Percentiles rank a stretch among this genome's conserved stretches.
Conservation (phyloP, 1,140 invertebrate genomes). For the Meloidogyne exigua region DNA sequence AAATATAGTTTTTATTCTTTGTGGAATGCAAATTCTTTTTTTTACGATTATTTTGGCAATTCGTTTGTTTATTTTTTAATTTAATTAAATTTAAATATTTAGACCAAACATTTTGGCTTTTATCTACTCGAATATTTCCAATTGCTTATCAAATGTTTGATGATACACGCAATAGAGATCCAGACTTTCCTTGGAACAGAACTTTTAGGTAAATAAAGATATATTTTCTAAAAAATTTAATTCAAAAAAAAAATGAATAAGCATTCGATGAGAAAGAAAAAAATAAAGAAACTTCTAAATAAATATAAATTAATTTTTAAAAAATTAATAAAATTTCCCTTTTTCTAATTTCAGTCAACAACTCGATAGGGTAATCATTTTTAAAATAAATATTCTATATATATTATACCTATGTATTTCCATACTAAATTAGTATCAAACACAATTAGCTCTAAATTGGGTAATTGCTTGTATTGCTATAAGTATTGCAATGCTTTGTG, state of each 20-base stretch:
- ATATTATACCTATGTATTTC: not conserved
- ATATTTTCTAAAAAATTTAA: not conserved
- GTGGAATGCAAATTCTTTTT: constrained; percentile 18
- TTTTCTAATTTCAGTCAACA: constrained; percentile 18
- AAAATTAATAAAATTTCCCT: not conserved
- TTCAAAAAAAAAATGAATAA: too few species aligned
- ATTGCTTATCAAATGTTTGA: constrained; percentile 41
- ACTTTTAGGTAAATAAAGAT: constrained; percentile 13
- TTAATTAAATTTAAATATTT: not conserved
- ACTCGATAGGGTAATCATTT: constrained; percentile 20
- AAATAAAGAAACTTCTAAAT: too few species aligned
- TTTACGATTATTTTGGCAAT: constrained; percentile 14
- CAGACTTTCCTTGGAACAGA: constrained; percentile 13
- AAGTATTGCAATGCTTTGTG: constrained; percentile 37
- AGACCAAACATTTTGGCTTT: constrained; percentile 41
- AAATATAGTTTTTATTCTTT: constrained; percentile 15
- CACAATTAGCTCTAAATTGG: constrained; percentile 28
- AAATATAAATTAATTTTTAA: too few species aligned
- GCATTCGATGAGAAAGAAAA: too few species aligned
- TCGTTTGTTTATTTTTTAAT: constrained; percentile 11
- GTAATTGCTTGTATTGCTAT: constrained; percentile 5
- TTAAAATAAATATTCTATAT: not conserved
- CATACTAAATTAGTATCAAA: constrained; percentile 10
- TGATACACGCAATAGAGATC: constrained; percentile 26
- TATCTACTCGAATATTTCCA: constrained; percentile 40